Conservation (phyloP, 2,113 vertebrate species). For the Potamarius usumacintae region DNA sequence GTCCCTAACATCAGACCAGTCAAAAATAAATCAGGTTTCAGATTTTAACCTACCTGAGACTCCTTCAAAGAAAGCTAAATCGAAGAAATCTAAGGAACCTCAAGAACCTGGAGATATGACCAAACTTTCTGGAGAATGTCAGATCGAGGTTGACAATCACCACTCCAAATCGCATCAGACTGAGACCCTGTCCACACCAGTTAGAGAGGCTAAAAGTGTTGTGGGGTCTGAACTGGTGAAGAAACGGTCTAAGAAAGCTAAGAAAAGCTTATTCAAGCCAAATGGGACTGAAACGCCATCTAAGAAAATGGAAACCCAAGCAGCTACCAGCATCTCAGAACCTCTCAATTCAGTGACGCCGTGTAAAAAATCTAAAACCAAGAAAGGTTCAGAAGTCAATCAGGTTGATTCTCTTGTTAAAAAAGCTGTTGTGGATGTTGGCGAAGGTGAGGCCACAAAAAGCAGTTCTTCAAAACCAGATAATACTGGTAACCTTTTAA, state of each 20-base stretch:
- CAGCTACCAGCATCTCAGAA: neutral
- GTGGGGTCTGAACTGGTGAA: neutral
- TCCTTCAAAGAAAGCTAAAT: slow-evolving; percentile 28
- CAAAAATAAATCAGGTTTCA: neutral
- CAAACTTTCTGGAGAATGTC: neutral
- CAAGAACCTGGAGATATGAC: neutral
- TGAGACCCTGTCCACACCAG: neutral
- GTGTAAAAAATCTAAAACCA: slow-evolving; percentile 41
- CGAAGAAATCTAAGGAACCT: neutral
- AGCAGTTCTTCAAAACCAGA: neutral
- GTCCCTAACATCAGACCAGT: neutral
- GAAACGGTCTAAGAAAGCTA: slow-evolving; percentile 10
- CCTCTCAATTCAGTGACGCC: slow-evolving; percentile 10
- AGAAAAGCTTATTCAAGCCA: neutral
- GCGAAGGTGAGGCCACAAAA: neutral
- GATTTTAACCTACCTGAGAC: neutral
- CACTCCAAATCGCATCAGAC: neutral
- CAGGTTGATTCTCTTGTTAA: neutral
- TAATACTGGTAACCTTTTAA: neutral
- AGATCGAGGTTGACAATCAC: neutral
- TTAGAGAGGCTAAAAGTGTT: neutral
- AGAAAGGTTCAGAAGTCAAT: neutral
- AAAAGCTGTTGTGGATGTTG: neutral
- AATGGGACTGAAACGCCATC: neutral
- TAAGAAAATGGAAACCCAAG: slow-evolving; percentile 4